Evolutionary conservation across 2,797 vertebrate genomes (phyloP), one percentile per base, ranked within the genome.

Genomic region (Acrossocheilus fasciatus): DNA sequence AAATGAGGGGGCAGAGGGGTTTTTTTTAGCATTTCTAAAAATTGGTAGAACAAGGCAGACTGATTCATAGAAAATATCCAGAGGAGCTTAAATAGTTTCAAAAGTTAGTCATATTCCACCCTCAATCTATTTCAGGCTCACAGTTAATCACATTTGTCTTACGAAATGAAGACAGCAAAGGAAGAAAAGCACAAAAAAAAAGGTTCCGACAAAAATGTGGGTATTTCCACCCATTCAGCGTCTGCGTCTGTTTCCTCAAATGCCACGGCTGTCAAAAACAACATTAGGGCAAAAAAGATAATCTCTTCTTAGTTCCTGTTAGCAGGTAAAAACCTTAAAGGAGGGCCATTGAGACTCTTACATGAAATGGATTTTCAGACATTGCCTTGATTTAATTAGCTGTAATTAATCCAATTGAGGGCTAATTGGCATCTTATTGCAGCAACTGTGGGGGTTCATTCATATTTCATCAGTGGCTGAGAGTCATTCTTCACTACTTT

Each of bases 401-500:
- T 86, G 89, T 91, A 92, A 94, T 93, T 91, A 91, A 87, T 87
- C 87, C 78, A 87, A 87, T 83, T 83, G 86, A 87, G 50, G 80
- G 81, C 85, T 93, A 93, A 94, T 91, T 87, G 90, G 81, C 26
- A 23, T 87, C 86, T 83, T 86, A 86, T 88, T 87, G 88, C 89
- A 84, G 88, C 50, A 88, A 87, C 87, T 30, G 78, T 18, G 3
- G 86, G 91, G 92, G 85, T 86, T 87, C 90, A 94, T 95, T 92
- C 93, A 94, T 94, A 94, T 95, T 95, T 95, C 86, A 95, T 95
- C 88, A 93, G 89, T 62, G 54, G 88, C 89, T 64, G 23, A 72
- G 89, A 57, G 86, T 66, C 66, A 59, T 50, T 85, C 45, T 54
- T 18, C 86, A 26, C 52, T 59, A 34, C 64, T 45, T 66, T 20